Evolutionary conservation across 1,140 invertebrate species (phyloP).

Genomic region (Drosophila teissieri): DNA sequence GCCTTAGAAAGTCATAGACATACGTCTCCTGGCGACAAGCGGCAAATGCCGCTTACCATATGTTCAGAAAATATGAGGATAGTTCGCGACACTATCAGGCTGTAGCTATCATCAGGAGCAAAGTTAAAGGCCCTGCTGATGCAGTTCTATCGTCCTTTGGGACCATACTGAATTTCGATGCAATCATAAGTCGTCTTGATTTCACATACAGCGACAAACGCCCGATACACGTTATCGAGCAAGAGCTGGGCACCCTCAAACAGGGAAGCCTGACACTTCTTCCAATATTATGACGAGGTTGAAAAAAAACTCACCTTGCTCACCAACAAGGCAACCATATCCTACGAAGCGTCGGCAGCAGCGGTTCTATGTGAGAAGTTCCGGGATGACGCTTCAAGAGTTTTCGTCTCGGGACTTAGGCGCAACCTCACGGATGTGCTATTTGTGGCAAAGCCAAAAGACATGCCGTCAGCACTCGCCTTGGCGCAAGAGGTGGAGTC

Average conservation of each 20-base stretch:
- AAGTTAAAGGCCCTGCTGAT: not conserved
- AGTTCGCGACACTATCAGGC: constrained; percentile 1
- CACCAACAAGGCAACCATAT: not conserved
- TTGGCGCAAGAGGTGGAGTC: constrained; percentile 20
- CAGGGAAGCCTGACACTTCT: not conserved
- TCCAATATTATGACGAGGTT: too few relatives aligned
- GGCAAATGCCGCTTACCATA: too few relatives aligned
- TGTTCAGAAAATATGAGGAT: too few relatives aligned
- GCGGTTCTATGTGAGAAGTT: not conserved
- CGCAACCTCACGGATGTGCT: not conserved
- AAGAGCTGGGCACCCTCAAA: not conserved
- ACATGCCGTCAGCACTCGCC: constrained; percentile 8
- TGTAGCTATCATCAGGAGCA: too few relatives aligned
- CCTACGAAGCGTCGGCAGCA: not conserved
- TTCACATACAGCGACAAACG: not conserved
- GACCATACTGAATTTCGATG: not conserved
- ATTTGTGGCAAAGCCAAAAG: not conserved
- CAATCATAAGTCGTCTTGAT: not conserved
- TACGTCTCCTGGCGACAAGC: too few relatives aligned
- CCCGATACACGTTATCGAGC: not conserved
- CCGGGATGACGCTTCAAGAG: not conserved
- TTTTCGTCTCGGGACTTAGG: not conserved
- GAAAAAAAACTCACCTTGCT: not conserved
- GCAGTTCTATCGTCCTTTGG: not conserved
- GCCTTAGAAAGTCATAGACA: too few relatives aligned